Conservation (phyloP, 2,797 vertebrate genomes). For the Echeneis naucrates region DNA sequence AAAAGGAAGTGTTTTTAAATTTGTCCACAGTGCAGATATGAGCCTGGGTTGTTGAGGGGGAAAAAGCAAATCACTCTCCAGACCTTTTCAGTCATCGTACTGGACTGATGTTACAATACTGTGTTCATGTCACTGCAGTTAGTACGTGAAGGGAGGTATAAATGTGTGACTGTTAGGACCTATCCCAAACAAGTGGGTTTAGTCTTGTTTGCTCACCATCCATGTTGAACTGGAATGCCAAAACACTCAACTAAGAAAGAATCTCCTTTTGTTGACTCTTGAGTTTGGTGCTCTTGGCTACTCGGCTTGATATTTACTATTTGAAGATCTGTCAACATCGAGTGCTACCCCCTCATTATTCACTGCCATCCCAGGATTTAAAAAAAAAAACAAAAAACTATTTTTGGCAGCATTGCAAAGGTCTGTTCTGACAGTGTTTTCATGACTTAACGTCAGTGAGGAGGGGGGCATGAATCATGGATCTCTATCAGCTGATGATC, state of each 20-base stretch:
- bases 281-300: background rate
- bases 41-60: background rate
- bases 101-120: no score
- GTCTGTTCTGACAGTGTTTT: constrained; percentile 20
- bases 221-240: constrained; percentile 5
- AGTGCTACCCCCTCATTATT: background rate
- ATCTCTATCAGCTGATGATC: constrained; percentile 13
- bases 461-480: constrained; percentile 4
- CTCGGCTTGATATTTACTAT: constrained; percentile 3
- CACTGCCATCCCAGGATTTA: background rate
- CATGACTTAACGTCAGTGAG: background rate
- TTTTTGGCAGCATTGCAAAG: constrained; percentile 10
- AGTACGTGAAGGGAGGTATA: background rate
- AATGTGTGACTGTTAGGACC: background rate
- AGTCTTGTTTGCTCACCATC: background rate
- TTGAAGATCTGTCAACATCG: constrained; percentile 10
- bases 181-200: background rate
- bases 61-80: no score
- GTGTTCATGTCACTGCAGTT: background rate
- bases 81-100: no score
- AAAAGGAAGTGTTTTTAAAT: background rate
- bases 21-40: background rate
- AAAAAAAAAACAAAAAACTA: constrained; percentile 23
- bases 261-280: background rate
- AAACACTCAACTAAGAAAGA: background rate